Evolutionary conservation across 1,140 invertebrate genomes (phyloP).

Genomic region (Ceratina calcarata): DNA sequence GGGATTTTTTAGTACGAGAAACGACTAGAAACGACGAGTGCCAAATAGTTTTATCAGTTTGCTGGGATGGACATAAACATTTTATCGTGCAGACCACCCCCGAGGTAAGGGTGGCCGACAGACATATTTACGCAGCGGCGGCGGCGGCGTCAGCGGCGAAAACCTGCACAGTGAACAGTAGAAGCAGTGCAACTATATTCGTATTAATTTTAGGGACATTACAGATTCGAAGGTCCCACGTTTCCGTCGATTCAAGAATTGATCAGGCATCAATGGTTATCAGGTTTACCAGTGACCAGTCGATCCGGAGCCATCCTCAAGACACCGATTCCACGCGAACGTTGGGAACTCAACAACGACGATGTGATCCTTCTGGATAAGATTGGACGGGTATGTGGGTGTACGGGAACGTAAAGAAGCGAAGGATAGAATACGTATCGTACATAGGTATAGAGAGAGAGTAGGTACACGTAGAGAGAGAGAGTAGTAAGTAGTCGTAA

Average conservation of each 20-base stretch:
- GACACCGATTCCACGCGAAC: constrained; percentile 93
- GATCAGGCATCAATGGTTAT: constrained; percentile 92
- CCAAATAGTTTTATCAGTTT: constrained; percentile 96
- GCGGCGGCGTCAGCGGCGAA: too few relatives aligned
- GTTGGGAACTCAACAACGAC: constrained; percentile 98
- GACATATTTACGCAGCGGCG: neutral
- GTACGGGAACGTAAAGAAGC: constrained; percentile 65
- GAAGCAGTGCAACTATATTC: neutral
- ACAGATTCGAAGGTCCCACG: constrained; percentile 95
- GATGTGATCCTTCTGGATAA: constrained; percentile 96
- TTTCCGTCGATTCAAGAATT: constrained; percentile 96
- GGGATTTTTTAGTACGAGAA: constrained; percentile 96
- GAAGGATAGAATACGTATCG: neutral
- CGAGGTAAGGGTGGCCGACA: constrained; percentile 83
- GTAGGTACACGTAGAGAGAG: too few relatives aligned
- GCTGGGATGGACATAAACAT: constrained; percentile 97
- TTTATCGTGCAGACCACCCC: constrained; percentile 97
- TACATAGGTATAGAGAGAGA: too few relatives aligned
- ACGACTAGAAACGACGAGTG: constrained; percentile 95
- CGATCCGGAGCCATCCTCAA: constrained; percentile 94
- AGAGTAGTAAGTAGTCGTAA: too few relatives aligned
- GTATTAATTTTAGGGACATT: constrained; percentile 84
- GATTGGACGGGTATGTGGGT: constrained; percentile 90
- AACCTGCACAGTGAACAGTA: neutral
- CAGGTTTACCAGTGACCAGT: constrained; percentile 92